Evolutionary conservation across 1,140 invertebrate genomes (phyloP), one percentile per base, ranked within the genome.

Genomic region (Araneus ventricosus): DNA sequence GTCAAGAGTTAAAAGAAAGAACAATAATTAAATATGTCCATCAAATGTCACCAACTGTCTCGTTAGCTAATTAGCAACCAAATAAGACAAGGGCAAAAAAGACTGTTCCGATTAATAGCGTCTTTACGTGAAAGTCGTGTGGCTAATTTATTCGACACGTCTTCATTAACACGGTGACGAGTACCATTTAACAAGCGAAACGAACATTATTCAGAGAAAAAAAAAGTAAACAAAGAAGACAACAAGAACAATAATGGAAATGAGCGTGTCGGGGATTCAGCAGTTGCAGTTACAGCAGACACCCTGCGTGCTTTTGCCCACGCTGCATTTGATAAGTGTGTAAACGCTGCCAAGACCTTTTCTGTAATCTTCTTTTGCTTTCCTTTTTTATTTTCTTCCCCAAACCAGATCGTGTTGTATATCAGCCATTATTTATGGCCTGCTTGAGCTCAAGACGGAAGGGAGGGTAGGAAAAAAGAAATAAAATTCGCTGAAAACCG

Each of bases 351-450:
- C 84, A 37, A 57, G 45, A 57, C 30, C 52, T 57, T 84, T 84
- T 67, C 59, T 37, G 17, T 67, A 22, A 4, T 52, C 39, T 52
- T 30, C 57, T 57, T n/a, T 79, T 22, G 10, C 20, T 80, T 45
- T 90, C 39, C 63, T 39, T 30, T 34, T 37, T 88, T 70, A 22
- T 67, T 22, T 67, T 14, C 70, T 14, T 82, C 24, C 88, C 89
- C 52, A 30, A 82, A 8, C 75, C n/a, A 90, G 79, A 90, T 90
- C 89, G 75, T 90, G 89, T 84, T 90, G 89, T 90, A 27, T 90
- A 90, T 84, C 79, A 90, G 89, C 52, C 59, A 90, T 90, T 90
- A 90, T 90, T 90, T 90, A 90, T 90, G 89, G 84, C 89, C 79
- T 39, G 79, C 80, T 89, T 52, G 67, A 89, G 88, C 88, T 41